These are phyloP conservation scores for Cacatua alba DNA, from an alignment of 2,113 vertebrate genomes.

Conservation along the genomic window DNA sequence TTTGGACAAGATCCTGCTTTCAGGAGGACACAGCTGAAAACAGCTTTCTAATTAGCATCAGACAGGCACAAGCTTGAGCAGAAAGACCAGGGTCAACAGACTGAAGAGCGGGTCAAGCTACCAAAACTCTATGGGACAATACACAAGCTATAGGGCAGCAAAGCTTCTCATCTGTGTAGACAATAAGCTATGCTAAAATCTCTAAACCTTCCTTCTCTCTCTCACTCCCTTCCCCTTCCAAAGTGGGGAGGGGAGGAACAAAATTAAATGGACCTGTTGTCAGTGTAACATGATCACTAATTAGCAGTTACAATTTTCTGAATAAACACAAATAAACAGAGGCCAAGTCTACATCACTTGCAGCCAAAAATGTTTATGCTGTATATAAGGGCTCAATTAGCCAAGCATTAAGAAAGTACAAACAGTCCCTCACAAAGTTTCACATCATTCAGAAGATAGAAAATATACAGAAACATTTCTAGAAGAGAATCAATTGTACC, in stretches of 20 bases:
- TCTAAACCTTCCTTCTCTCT: background rate
- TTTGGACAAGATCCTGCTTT: conserved; percentile 61
- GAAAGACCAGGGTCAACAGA: conserved; percentile 74
- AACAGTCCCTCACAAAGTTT: conserved; percentile 28
- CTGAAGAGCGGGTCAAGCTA: conserved; percentile 73
- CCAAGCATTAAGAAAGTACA: conserved; percentile 13
- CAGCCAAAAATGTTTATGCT: conserved; percentile 13
- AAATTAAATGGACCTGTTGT: conserved; percentile 57
- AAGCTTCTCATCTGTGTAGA: conserved; percentile 5
- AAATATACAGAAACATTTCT: background rate
- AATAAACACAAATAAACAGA: conserved; percentile 68
- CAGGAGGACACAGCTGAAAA: conserved; percentile 68
- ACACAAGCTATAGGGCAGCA: conserved; percentile 56
- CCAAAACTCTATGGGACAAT: conserved; percentile 65
- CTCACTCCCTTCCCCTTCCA: background rate
- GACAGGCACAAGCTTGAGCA: conserved; percentile 73
- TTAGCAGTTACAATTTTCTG: conserved; percentile 67
- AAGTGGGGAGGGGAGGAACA: background rate
- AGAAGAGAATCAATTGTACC: background rate
- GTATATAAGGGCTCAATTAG: conserved; percentile 42
- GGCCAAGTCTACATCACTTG: conserved; percentile 31
- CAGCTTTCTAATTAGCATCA: conserved; percentile 82
- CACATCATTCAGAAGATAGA: background rate
- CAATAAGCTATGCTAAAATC: conserved; percentile 14
- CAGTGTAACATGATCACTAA: conserved; percentile 41